These are phyloP conservation scores for Stenoptilia bipunctidactyla DNA, from an alignment of 2,888 invertebrate species.

Conservation along the genomic window DNA sequence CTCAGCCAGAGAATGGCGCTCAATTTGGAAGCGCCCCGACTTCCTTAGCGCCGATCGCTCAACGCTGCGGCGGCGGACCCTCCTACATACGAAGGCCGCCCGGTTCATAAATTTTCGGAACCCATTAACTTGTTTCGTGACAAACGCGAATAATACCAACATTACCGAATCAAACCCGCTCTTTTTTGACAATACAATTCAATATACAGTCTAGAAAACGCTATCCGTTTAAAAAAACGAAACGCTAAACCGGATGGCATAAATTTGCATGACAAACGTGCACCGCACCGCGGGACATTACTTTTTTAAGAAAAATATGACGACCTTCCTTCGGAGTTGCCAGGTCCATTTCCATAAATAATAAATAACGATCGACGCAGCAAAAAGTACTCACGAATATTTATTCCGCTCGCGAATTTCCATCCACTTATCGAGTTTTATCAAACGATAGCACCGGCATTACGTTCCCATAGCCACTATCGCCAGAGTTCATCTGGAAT, in stretches of 20 bases:
- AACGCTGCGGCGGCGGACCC: not conserved
- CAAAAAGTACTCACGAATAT: conserved; percentile 56
- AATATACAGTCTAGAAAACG: conserved; percentile 59
- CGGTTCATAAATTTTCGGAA: conserved; percentile 28
- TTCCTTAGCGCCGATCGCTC: conserved; percentile 3
- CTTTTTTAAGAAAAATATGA: conserved; percentile 67
- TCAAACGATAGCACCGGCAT: not conserved
- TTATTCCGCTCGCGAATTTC: conserved; percentile 59
- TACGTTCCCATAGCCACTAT: too few relatives aligned
- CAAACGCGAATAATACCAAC: conserved; percentile 33
- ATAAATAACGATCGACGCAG: conserved; percentile 63
- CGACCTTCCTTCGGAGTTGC: conserved; percentile 57
- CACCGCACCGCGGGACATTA: conserved; percentile 46
- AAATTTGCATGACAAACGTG: conserved; percentile 66
- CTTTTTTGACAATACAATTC: conserved; percentile 43
- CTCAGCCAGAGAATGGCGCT: conserved; percentile 5
- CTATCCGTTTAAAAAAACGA: conserved; percentile 53
- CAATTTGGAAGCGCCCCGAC: not conserved
- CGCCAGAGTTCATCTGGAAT: too few relatives aligned
- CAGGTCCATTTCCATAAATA: conserved; percentile 68
- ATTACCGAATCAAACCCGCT: conserved; percentile 37
- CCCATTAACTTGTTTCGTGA: conserved; percentile 36
- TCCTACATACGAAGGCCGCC: conserved; percentile 12
- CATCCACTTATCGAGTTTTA: conserved; percentile 54
- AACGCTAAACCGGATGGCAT: conserved; percentile 60